Conservation (phyloP, 2,797 vertebrate genomes). For the Sciaenops ocellatus region DNA sequence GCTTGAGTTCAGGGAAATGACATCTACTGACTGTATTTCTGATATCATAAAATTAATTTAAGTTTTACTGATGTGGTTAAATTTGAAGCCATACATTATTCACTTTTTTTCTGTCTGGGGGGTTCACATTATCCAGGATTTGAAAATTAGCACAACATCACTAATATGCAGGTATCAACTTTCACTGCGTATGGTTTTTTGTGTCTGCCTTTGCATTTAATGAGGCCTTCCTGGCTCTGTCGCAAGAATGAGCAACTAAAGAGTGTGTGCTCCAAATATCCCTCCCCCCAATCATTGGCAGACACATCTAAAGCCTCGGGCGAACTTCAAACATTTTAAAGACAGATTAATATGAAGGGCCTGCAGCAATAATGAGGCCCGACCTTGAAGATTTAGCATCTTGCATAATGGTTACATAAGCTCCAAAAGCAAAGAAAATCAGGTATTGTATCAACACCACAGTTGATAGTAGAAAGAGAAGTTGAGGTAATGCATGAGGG, state of each 20-base stretch:
- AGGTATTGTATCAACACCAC: constrained; percentile 45
- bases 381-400: constrained; percentile 55
- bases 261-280: constrained; percentile 46
- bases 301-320: constrained; percentile 64
- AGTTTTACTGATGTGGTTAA: neutral
- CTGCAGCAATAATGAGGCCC: constrained; percentile 65
- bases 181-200: constrained; percentile 36
- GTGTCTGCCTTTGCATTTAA: constrained; percentile 59
- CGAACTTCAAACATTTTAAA: constrained; percentile 69
- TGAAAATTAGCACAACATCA: constrained; percentile 2
- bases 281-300: constrained; percentile 60
- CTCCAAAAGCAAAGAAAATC: constrained; percentile 50
- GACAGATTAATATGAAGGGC: constrained; percentile 70
- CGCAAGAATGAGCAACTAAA: constrained; percentile 59
- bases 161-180: constrained; percentile 17
- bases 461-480: constrained; percentile 24
- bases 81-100: neutral
- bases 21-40: neutral
- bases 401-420: constrained; percentile 72
- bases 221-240: constrained; percentile 58
- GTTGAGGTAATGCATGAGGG: constrained; percentile 32
- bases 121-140: constrained; percentile 17
- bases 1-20: neutral
- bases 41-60: neutral
- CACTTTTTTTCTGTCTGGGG: neutral